A percentile compares a stretch with the other conserved stretches of the same genome.
phyloP scores from a whole-genome alignment of 2,888 invertebrate species.

The Leucozona laternaria region DNA sequence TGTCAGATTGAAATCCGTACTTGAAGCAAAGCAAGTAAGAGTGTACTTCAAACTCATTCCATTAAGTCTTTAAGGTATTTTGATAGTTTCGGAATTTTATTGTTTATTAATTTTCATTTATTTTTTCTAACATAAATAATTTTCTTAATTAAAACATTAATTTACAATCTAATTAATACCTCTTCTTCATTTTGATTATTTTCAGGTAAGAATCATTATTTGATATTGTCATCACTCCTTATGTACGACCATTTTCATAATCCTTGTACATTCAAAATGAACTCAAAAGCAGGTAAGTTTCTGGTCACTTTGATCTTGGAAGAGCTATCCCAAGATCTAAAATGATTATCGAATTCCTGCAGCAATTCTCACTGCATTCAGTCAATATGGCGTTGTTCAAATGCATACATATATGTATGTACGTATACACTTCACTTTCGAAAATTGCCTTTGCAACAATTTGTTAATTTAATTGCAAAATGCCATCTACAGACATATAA shows the following conservation, averaged over 20 bases:
- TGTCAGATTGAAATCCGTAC: no score
- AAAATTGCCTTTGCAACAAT: constrained; percentile 57
- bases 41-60: no score
- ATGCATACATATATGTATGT: no score
- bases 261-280: background rate
- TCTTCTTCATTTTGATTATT: background rate
- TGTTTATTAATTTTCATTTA: no score
- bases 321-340: background rate
- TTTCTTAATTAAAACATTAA: background rate
- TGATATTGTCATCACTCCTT: background rate
- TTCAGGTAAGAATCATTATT: constrained; percentile 31
- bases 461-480: constrained; percentile 72
- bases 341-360: constrained; percentile 19
- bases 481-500: constrained; percentile 50
- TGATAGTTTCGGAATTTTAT: no score
- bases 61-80: no score
- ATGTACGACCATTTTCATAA: no score
- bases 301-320: constrained; percentile 20
- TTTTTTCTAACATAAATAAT: no score
- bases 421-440: constrained; percentile 18
- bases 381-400: constrained; percentile 11
- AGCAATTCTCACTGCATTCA: constrained; percentile 14
- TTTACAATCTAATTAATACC: background rate
- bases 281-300: constrained; percentile 30
- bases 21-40: no score